Percentiles rank a stretch among this genome's conserved stretches.
phyloP scores from a whole-genome alignment of 2,888 invertebrate species.

The Tetragnatha montana region DNA sequence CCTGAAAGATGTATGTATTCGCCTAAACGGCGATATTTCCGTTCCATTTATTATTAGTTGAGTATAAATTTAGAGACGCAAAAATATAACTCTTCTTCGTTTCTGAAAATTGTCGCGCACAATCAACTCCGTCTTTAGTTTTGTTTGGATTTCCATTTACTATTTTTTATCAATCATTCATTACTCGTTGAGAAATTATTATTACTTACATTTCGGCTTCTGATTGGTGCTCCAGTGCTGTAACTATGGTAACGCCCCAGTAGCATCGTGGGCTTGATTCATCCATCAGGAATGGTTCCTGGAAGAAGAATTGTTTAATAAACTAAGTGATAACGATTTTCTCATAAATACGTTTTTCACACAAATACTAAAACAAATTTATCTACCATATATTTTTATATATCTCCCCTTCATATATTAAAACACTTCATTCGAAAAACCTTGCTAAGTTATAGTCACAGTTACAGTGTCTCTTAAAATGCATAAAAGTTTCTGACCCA shows the following conservation, averaged over 20 bases:
- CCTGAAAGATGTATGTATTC: neutral
- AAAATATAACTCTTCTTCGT: neutral
- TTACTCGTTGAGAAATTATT: neutral
- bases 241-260: neutral
- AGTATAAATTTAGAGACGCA: neutral
- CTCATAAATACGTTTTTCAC: too few species aligned
- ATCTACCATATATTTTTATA: too few species aligned
- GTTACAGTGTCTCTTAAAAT: too few species aligned
- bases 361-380: too few species aligned
- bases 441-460: too few species aligned
- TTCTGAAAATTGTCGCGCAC: slow-evolving; percentile 22
- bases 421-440: too few species aligned
- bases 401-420: too few species aligned
- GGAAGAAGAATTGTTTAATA: too few species aligned
- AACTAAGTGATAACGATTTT: too few species aligned
- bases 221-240: neutral
- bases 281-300: too few species aligned
- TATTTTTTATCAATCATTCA: neutral
- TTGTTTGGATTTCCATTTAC: neutral
- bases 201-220: neutral
- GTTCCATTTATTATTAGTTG: neutral
- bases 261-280: too few species aligned
- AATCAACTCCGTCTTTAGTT: slow-evolving; percentile 28
- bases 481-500: too few species aligned
- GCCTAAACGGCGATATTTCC: neutral